Evolutionary conservation across 2,113 vertebrate genomes (phyloP).

Genomic region (Eclectus roratus): DNA sequence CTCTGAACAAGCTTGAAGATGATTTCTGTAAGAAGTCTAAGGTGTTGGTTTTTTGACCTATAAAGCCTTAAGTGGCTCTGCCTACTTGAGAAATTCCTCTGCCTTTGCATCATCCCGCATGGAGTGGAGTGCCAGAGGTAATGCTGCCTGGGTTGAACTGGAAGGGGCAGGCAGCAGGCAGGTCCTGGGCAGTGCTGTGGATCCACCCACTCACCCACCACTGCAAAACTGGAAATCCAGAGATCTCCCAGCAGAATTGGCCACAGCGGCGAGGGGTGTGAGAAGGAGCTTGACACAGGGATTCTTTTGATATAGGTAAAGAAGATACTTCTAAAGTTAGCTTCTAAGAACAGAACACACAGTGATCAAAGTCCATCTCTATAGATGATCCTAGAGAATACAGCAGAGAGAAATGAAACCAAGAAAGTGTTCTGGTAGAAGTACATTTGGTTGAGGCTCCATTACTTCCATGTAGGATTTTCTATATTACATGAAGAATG

Average conservation of each 20-base stretch:
- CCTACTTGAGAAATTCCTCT: constrained; percentile 48
- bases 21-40: constrained; percentile 5
- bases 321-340: background rate
- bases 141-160: background rate
- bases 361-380: background rate
- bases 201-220: background rate
- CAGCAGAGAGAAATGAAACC: background rate
- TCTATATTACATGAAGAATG: background rate
- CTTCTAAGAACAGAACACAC: background rate
- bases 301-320: background rate
- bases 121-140: background rate
- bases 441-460: background rate
- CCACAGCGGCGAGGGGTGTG: background rate
- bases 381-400: background rate
- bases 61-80: constrained; percentile 31
- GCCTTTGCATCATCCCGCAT: background rate
- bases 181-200: background rate
- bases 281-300: background rate
- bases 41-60: constrained; percentile 55
- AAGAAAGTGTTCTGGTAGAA: background rate
- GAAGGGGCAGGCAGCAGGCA: background rate
- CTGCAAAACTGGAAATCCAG: background rate
- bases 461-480: background rate
- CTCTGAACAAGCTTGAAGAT: background rate
- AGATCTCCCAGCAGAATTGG: background rate